A percentile compares a stretch with the other conserved stretches of the same genome.
phyloP scores from a whole-genome alignment of 2,113 vertebrate species.

The Rhodinocichla rosea region DNA sequence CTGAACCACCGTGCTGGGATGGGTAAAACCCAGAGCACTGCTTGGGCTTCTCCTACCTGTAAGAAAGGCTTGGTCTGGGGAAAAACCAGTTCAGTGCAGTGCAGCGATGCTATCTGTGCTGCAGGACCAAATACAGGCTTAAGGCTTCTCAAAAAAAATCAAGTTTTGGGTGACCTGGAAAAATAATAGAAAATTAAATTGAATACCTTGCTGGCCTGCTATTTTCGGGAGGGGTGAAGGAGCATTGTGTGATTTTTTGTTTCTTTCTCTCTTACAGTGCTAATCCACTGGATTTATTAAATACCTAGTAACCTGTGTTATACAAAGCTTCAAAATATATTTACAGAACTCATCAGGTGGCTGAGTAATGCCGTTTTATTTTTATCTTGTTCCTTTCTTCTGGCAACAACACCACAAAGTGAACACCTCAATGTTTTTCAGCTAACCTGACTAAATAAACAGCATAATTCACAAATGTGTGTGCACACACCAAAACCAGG shows the following conservation, averaged over 20 bases:
- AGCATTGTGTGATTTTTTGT: background rate
- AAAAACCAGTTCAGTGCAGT: background rate
- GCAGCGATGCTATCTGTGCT: background rate
- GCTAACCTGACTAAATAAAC: constrained; percentile 33
- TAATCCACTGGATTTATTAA: constrained; percentile 43
- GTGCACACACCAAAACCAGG: background rate
- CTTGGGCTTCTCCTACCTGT: background rate
- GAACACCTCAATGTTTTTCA: background rate
- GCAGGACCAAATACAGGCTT: background rate
- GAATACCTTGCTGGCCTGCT: background rate
- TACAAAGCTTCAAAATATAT: background rate
- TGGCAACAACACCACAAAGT: background rate
- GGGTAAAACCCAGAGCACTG: background rate
- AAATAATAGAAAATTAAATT: constrained; percentile 6
- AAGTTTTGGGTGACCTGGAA: constrained; percentile 14
- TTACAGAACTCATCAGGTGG: background rate
- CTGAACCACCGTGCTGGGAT: background rate
- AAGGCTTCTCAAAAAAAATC: background rate
- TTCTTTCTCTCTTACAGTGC: background rate
- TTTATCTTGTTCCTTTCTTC: constrained; percentile 14
- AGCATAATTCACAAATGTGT: background rate
- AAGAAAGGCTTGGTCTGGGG: background rate
- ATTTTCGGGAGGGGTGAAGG: accelerated
- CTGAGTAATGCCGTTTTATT: background rate
- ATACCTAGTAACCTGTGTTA: constrained; percentile 2